Conservation (phyloP, 1,140 invertebrate genomes). For the Neodiprion lecontei region DNA sequence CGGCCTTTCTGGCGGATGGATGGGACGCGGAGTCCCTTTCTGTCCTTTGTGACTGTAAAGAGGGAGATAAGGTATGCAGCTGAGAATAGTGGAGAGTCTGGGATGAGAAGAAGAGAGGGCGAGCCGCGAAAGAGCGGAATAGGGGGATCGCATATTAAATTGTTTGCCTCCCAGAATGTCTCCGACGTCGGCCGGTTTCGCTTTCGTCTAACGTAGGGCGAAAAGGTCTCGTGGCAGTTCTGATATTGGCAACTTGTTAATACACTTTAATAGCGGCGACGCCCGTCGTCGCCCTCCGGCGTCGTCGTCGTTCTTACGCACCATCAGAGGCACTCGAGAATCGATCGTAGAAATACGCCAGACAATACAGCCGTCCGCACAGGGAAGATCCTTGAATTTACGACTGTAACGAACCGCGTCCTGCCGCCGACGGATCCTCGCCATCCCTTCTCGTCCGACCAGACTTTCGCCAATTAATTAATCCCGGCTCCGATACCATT, state of each 20-base stretch:
- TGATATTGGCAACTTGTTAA: constrained; percentile 20
- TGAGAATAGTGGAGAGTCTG: neutral
- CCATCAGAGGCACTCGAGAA: neutral
- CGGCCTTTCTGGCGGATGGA: neutral
- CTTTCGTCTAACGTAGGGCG: neutral
- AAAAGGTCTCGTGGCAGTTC: constrained; percentile 11
- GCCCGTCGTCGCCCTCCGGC: neutral
- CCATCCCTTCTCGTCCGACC: too few relatives aligned
- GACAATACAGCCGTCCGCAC: neutral
- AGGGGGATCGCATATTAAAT: constrained; percentile 48
- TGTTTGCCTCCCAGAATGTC: constrained; percentile 40
- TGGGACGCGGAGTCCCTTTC: neutral
- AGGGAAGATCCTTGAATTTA: neutral
- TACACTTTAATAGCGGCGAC: constrained; percentile 11
- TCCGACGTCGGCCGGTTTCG: neutral
- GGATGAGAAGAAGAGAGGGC: constrained; percentile 17
- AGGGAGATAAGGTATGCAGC: constrained; percentile 19
- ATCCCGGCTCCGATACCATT: too few relatives aligned
- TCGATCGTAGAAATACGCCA: neutral
- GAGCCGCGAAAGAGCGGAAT: neutral
- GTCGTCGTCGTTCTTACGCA: neutral
- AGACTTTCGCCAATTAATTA: too few relatives aligned
- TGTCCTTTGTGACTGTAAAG: constrained; percentile 16
- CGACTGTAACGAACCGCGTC: neutral
- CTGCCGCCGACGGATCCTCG: too few relatives aligned